Percentiles rank a stretch among this genome's conserved stretches.
phyloP scores from a whole-genome alignment of 2,113 vertebrate species.

The Scatophagus argus region DNA sequence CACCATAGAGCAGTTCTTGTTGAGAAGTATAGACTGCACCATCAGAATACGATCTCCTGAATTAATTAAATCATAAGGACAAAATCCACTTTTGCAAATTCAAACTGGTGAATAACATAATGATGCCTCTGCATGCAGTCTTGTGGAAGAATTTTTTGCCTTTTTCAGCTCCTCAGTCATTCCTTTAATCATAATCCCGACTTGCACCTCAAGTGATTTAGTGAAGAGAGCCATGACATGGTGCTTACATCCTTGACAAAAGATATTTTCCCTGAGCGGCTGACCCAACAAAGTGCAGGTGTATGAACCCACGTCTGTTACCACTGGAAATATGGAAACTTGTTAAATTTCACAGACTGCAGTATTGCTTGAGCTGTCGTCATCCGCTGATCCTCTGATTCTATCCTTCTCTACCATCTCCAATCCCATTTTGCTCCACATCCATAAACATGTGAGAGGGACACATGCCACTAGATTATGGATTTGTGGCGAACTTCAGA shows the following conservation, averaged over 20 bases:
- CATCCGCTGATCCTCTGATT: slow-evolving; percentile 9
- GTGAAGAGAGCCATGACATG: neutral
- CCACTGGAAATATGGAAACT: slow-evolving; percentile 1
- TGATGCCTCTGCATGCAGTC: no score
- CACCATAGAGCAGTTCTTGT: no score
- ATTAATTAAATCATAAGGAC: no score
- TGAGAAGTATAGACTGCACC: no score
- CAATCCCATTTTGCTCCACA: slow-evolving; percentile 28
- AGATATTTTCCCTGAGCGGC: neutral
- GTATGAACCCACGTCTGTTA: neutral
- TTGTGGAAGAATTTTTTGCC: no score
- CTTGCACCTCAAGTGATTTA: no score
- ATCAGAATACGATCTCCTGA: no score
- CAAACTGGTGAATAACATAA: no score
- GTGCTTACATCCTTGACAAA: slow-evolving; percentile 18
- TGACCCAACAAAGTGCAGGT: neutral
- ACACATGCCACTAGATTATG: slow-evolving; percentile 51
- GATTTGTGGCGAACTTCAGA: neutral
- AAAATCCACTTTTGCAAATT: no score
- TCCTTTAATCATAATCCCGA: no score
- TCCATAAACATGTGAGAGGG: slow-evolving; percentile 19
- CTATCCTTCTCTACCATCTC: slow-evolving; percentile 5
- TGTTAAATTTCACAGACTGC: slow-evolving; percentile 12
- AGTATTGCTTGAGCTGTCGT: neutral
- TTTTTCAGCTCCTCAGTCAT: no score